Base-by-base conservation (phyloP, 2,888 invertebrate genomes). In the Labia minor region DNA sequence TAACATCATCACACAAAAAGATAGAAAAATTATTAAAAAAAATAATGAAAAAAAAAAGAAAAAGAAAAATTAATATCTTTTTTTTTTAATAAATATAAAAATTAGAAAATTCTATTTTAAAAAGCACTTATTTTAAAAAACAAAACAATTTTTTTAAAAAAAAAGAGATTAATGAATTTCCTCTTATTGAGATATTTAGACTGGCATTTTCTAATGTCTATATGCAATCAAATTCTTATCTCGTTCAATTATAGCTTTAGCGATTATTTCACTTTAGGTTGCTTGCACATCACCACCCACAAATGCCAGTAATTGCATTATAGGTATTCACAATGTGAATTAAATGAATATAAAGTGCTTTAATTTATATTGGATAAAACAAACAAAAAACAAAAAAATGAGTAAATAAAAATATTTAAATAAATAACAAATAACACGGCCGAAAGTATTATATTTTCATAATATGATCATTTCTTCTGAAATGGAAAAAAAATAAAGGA, bases 261-360 rank as follows among this genome's bases (percentile, higher is more conserved):
- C 33, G 37, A 64, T 67, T 37, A 63, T 19, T 18, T 67, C 69
- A 69, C 68, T 61, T 61, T 69, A 69, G 69, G 68, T 69, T 70
- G 68, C 67, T 69, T 70, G 37, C 26, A 66, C 68, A 66, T 66
- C 64, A 67, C 63, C 68, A 68, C 67, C n/a, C 67, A 67, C 68
- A 69, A 21, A 66, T 68, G 68, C 69, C 70, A 70, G 68, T 70
- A 68, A 70, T 63, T 68, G 70, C 68, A 67, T 69, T 69, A 61
- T 70, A 69, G 69, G 69, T 70, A 70, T 69, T 70, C 70, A 70
- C 70, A 69, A 69, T 69, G 70, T 70, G 70, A 70, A 70, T 63
- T 66, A 26, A 61, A 61, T 62, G 21, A 66, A 63, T n/a, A n/a
- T 64, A 37, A 69, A 69, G 68, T 69, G 69, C 69, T 69, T 69